Conservation (phyloP, 92 coral and sea anemone species). For the Actinostola sp. region DNA sequence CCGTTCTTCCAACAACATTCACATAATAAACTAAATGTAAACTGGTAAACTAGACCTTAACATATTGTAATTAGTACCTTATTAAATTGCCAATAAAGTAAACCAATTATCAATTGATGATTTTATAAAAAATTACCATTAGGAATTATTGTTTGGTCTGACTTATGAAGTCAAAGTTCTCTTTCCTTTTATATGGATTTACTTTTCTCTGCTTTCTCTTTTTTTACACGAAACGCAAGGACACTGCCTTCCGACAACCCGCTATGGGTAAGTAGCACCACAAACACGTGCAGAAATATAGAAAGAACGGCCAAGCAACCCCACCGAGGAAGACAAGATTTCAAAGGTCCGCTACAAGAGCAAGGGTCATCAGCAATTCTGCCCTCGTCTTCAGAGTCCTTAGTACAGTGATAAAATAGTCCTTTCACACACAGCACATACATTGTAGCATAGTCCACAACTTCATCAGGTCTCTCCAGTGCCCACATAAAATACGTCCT, state of each 20-base stretch:
- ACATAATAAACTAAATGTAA: not conserved
- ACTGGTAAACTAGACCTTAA: not conserved
- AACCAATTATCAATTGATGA: conserved; percentile 31
- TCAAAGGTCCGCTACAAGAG: conserved; percentile 92
- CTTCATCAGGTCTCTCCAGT: conserved; percentile 82
- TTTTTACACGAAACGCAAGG: conserved; percentile 37
- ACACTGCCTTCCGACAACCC: conserved; percentile 85
- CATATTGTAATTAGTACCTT: conserved; percentile 8
- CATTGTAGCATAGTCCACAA: conserved; percentile 95
- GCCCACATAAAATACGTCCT: conserved; percentile 60
- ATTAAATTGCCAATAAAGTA: conserved; percentile 20
- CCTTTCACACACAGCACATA: conserved; percentile 98
- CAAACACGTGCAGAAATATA: conserved; percentile 84
- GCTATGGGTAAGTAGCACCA: conserved; percentile 87
- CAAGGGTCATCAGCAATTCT: conserved; percentile 93
- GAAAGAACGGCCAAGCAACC: conserved; percentile 89
- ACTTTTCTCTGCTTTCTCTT: conserved; percentile 34
- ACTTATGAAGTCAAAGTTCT: conserved; percentile 84
- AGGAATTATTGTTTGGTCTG: conserved; percentile 29
- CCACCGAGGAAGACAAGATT: conserved; percentile 96
- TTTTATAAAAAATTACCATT: conserved; percentile 74
- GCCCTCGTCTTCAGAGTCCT: conserved; percentile 90
- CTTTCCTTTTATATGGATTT: conserved; percentile 28
- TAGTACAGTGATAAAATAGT: conserved; percentile 93
- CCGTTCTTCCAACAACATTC: not conserved